phyloP scores from a whole-genome alignment of 2,113 vertebrate species.

The Peromyscus californicus region DNA sequence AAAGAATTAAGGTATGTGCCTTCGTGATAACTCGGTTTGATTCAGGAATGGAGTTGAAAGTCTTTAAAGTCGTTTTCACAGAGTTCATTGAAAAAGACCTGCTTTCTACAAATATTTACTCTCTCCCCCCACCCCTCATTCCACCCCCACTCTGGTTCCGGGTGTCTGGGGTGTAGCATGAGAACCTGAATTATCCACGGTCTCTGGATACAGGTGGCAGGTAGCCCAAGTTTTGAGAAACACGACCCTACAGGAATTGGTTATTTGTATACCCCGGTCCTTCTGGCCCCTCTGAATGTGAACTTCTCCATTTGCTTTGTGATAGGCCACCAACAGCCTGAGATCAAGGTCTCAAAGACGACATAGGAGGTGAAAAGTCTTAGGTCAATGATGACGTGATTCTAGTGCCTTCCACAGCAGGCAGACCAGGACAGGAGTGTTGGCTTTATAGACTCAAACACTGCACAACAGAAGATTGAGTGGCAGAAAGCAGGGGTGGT shows the following conservation, averaged over 20 bases:
- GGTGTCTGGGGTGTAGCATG: not conserved
- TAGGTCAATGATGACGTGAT: not conserved
- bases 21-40: slow-evolving; percentile 22
- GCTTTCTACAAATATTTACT: not conserved
- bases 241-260: not conserved
- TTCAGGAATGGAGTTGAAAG: not conserved
- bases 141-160: not conserved
- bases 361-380: not conserved
- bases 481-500: not conserved
- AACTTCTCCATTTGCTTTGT: slow-evolving; percentile 7
- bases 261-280: not conserved
- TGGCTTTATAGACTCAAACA: not conserved
- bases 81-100: not conserved
- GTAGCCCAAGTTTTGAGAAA: not conserved
- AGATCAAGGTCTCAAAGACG: not conserved
- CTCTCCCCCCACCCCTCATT: not conserved
- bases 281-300: not conserved
- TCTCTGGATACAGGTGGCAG: not conserved
- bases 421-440: not conserved
- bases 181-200: not conserved
- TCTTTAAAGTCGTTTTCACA: slow-evolving; percentile 49
- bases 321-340: not conserved
- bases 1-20: not conserved
- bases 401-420: not conserved
- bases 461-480: not conserved